A percentile compares a stretch with the other conserved stretches of the same genome.
These are phyloP conservation scores for Dichetophora obliterata DNA, from an alignment of 2,888 invertebrate species.

Conservation along the genomic window DNA sequence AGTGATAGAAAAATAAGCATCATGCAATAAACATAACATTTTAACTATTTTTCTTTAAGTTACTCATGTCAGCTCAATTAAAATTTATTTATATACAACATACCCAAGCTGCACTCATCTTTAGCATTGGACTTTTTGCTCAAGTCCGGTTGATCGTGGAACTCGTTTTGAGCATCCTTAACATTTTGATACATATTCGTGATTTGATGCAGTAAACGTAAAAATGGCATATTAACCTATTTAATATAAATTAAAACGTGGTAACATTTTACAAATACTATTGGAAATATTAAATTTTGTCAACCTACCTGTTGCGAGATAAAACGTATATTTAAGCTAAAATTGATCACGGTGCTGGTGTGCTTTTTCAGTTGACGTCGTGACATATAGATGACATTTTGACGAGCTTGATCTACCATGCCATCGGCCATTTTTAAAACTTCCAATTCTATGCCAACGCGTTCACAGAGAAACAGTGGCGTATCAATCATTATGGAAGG, in stretches of 20 bases:
- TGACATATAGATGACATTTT: slow-evolving; percentile 88
- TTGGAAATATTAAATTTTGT: not conserved
- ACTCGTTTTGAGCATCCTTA: slow-evolving; percentile 91
- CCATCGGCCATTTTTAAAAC: slow-evolving; percentile 91
- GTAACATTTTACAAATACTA: slow-evolving; percentile 12
- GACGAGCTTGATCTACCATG: slow-evolving; percentile 86
- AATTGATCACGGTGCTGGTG: slow-evolving; percentile 92
- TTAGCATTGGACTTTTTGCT: slow-evolving; percentile 71
- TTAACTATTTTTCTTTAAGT: no score
- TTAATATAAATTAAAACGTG: not conserved
- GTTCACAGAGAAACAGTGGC: slow-evolving; percentile 93
- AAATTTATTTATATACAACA: no score
- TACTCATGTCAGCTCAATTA: no score
- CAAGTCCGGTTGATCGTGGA: slow-evolving; percentile 78
- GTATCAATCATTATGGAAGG: slow-evolving; percentile 67
- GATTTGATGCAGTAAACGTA: slow-evolving; percentile 93
- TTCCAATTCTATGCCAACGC: slow-evolving; percentile 89
- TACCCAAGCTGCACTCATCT: slow-evolving; percentile 76
- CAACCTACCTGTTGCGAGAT: slow-evolving; percentile 86
- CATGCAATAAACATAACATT: no score
- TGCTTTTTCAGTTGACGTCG: slow-evolving; percentile 89
- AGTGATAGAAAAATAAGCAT: no score
- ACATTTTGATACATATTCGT: slow-evolving; percentile 98
- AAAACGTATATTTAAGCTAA: slow-evolving; percentile 87
- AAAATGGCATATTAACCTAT: slow-evolving; percentile 92